Evolutionary conservation across 1,140 invertebrate genomes (phyloP).

Genomic region (Ruditapes philippinarum): DNA sequence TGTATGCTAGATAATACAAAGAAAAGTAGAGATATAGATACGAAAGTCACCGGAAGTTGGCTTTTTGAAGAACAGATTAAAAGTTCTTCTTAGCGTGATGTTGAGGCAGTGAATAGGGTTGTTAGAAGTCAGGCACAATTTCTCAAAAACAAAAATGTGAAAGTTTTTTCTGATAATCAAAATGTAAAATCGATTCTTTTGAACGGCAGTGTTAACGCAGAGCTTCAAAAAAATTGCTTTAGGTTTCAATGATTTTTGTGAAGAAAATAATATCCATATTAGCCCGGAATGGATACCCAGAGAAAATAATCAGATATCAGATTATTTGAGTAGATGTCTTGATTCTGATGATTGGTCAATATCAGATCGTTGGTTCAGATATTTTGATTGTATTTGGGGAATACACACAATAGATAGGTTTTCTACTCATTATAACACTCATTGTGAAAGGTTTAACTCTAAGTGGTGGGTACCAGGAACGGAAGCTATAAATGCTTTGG

Average conservation of each 20-base stretch:
- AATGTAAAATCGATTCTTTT: slow-evolving; percentile 51
- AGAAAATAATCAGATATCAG: slow-evolving; percentile 11
- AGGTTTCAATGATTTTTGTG: slow-evolving; percentile 14
- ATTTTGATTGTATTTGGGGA: slow-evolving; percentile 59
- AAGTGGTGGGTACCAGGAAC: slow-evolving; percentile 57
- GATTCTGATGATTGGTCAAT: slow-evolving; percentile 65
- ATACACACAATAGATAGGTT: slow-evolving; percentile 55
- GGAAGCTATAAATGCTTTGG: slow-evolving; percentile 48
- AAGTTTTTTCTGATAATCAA: slow-evolving; percentile 1
- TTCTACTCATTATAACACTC: slow-evolving; percentile 60
- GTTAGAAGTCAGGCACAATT: not conserved
- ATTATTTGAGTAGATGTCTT: slow-evolving; percentile 39
- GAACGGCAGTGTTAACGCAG: not conserved
- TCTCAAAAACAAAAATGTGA: slow-evolving; percentile 35
- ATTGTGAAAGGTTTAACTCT: slow-evolving; percentile 59
- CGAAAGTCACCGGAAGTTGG: slow-evolving; percentile 7
- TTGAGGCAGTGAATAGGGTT: slow-evolving; percentile 48
- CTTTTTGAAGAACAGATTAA: not conserved
- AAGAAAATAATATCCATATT: not conserved
- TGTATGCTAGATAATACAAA: not conserved
- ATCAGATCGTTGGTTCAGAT: slow-evolving; percentile 8
- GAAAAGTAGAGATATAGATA: not conserved
- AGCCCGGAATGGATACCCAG: not conserved
- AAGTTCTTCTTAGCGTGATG: slow-evolving; percentile 48
- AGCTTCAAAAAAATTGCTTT: slow-evolving; percentile 23